Evolutionary conservation across 1,140 invertebrate genomes (phyloP), one percentile per base, ranked within the genome.

Genomic region (Calephelis virginiensis): DNA sequence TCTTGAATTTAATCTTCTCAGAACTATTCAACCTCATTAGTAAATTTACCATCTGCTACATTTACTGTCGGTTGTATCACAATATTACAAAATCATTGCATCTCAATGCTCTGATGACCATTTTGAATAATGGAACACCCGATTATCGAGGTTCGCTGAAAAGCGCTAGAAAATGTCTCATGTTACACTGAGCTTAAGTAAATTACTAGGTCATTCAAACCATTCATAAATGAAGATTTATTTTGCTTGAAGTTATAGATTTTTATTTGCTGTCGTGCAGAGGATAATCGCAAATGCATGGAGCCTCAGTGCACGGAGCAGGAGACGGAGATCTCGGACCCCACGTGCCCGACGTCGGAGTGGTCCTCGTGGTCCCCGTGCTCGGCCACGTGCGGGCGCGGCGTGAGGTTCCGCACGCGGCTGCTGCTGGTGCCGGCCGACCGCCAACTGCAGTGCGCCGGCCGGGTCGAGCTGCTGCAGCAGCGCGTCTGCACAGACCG

Each of bases 211-310:
- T 28, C 28, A 28, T 28, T 28, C 28, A 28, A 28, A 28, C 28
- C 28, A 28, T 28, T 28, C 0, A 28, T 28, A 28, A 43, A 43
- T 0, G 40, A 43, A 43, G 40, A 43, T 9, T 43, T 9, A 9
- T 43, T 9, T 8, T 43, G 6, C 40, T 43, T 43, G 40, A 14
- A 6, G 6, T 8, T 7, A n/a, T 48, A 46, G 4, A 46, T 9
- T 11, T 50, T 14, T 8, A 14, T 47, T 12, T 62, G 10, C 11
- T 60, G 37, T 64, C 6, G 61, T 4, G 2, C 72, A 87, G 93
- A 94, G 45, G 95, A 97, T 77, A 96, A 94, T 77, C 93, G 94
- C 70, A 95, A 96, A 79, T 98, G 96, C 77, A 94, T 95, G 93
- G 84, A 92, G 59, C 93, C 94, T 0, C 87, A 93, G 1, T 96